Conservation (phyloP, 2,888 invertebrate genomes). For the Rutpela maculata region DNA sequence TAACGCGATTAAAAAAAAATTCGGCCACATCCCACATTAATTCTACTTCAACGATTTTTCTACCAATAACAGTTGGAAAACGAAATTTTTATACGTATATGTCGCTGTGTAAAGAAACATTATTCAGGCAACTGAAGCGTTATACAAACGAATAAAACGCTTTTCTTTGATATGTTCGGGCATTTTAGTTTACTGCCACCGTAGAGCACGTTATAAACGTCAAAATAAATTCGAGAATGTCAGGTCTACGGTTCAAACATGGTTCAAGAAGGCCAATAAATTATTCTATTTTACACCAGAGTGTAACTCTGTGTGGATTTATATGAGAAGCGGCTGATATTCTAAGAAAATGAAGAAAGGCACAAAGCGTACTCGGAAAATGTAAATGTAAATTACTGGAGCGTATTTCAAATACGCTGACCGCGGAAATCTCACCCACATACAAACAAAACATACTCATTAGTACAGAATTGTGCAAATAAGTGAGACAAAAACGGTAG, state of each 20-base stretch:
- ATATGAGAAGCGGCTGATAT: constrained; percentile 39
- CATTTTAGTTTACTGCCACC: constrained; percentile 32
- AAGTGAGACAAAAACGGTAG: too few relatives aligned
- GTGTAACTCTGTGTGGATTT: constrained; percentile 51
- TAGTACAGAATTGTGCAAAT: too few relatives aligned
- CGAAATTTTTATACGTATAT: not conserved
- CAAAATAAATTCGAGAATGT: constrained; percentile 58
- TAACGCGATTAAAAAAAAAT: too few relatives aligned
- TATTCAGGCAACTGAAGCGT: not conserved
- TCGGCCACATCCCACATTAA: too few relatives aligned
- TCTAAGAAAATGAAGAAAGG: constrained; percentile 14
- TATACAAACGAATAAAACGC: constrained; percentile 15
- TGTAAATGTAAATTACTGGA: constrained; percentile 1
- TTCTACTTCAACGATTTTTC: too few relatives aligned
- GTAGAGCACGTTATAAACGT: constrained; percentile 48
- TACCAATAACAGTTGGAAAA: not conserved
- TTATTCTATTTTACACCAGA: constrained; percentile 56
- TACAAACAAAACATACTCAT: not conserved
- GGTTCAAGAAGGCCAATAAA: constrained; percentile 52
- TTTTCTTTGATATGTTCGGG: constrained; percentile 29
- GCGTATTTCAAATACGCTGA: not conserved
- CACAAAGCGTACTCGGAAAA: constrained; percentile 10
- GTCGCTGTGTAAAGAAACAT: not conserved
- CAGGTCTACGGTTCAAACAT: constrained; percentile 55
- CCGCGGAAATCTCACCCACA: not conserved